Evolutionary conservation across 2,113 vertebrate genomes (phyloP).

Genomic region (Nibea albiflora): DNA sequence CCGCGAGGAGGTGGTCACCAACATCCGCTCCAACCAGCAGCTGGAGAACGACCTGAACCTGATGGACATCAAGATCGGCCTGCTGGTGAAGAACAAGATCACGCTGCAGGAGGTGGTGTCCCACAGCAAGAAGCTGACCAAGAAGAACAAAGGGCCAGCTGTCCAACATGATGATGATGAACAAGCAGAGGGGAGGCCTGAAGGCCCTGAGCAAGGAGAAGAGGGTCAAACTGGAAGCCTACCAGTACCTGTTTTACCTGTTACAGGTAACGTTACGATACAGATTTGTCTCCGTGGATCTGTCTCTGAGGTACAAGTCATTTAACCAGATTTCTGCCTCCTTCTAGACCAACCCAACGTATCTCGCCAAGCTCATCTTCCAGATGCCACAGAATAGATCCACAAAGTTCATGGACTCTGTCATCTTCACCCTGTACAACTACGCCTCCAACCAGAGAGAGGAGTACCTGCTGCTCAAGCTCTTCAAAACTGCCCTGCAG

Average conservation of each 20-base stretch:
- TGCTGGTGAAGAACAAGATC: slow-evolving; percentile 98
- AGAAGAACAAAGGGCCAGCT: slow-evolving; percentile 98
- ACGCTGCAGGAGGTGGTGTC: slow-evolving; percentile 98
- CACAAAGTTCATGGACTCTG: slow-evolving; percentile 99
- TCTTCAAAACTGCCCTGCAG: slow-evolving; percentile 96
- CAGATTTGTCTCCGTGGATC: background rate
- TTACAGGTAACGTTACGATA: slow-evolving; percentile 86
- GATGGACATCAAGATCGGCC: slow-evolving; percentile 99
- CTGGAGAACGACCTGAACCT: slow-evolving; percentile 98
- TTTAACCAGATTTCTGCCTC: background rate
- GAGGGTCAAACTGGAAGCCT: slow-evolving; percentile 94
- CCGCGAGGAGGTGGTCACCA: slow-evolving; percentile 95
- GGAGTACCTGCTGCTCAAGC: slow-evolving; percentile 94
- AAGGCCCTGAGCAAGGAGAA: slow-evolving; percentile 99
- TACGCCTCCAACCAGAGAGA: slow-evolving; percentile 98
- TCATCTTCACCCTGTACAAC: slow-evolving; percentile 98
- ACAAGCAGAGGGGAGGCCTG: slow-evolving; percentile 95
- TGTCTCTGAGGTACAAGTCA: background rate
- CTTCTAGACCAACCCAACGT: slow-evolving; percentile 96
- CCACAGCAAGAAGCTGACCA: slow-evolving; percentile 98
- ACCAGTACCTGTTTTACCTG: slow-evolving; percentile 96
- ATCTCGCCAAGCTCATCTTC: slow-evolving; percentile 98
- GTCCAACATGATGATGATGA: slow-evolving; percentile 98
- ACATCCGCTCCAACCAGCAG: slow-evolving; percentile 97
- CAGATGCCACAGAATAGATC: slow-evolving; percentile 99